These are phyloP conservation scores for Drosophila littoralis DNA, from an alignment of 1,140 invertebrate species.

Conservation along the genomic window DNA sequence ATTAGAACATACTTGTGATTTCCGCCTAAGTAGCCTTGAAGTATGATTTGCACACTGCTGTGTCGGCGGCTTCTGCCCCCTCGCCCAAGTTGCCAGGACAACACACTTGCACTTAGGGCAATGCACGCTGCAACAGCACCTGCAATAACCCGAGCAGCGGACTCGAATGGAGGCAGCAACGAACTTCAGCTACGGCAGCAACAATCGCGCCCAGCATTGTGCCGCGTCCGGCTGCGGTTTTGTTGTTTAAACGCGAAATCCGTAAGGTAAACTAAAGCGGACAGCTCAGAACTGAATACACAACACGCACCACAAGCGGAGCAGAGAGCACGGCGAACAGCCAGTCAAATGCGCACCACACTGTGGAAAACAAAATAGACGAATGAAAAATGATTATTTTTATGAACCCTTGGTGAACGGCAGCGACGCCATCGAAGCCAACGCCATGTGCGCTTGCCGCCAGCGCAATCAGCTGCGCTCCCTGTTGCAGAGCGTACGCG, in stretches of 20 bases:
- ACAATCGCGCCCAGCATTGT: slow-evolving; percentile 57
- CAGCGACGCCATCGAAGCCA: slow-evolving; percentile 7
- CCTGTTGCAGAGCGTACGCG: slow-evolving; percentile 40
- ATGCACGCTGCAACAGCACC: slow-evolving; percentile 19
- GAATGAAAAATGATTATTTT: slow-evolving; percentile 70
- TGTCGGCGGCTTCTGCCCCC: neutral
- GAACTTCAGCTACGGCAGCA: neutral
- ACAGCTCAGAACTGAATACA: neutral
- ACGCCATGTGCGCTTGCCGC: slow-evolving; percentile 55
- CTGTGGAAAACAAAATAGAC: slow-evolving; percentile 57
- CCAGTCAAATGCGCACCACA: slow-evolving; percentile 22
- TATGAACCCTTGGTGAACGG: slow-evolving; percentile 13
- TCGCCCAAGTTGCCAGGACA: slow-evolving; percentile 56
- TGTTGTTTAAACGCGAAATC: slow-evolving; percentile 59
- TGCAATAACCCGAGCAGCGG: neutral
- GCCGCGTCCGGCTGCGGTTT: slow-evolving; percentile 11
- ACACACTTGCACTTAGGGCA: slow-evolving; percentile 35
- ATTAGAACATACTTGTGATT: slow-evolving; percentile 38
- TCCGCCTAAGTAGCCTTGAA: slow-evolving; percentile 2
- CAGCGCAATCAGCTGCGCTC: slow-evolving; percentile 64
- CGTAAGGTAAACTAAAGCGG: slow-evolving; percentile 55
- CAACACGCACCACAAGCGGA: slow-evolving; percentile 5
- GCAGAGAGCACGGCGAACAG: neutral
- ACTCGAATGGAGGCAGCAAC: slow-evolving; percentile 6
- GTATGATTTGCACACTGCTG: neutral